Base-by-base conservation (phyloP, 92 coral and sea anemone species). In the Anthopleura xanthogrammica region DNA sequence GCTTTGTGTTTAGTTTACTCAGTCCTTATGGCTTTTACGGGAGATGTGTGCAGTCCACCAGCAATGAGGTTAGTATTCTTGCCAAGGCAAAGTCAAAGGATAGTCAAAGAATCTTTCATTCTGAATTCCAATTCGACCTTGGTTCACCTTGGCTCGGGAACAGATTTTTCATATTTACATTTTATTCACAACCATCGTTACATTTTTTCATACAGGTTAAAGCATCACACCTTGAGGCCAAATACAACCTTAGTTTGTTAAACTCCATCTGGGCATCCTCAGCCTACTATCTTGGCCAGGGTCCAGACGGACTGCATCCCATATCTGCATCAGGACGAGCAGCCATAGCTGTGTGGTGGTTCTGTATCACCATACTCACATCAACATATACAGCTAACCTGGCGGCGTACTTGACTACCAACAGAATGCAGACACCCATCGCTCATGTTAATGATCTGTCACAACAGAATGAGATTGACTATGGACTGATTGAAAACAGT, bases 381-480 rank as follows among this genome's bases (percentile, higher is more conserved):
- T 92, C 95, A 20, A 91, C 95, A 23, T 91, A 91, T 83, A 91
- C 95, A 0, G 95, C 95, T n/a, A 91, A 91, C 86, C 78, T 91
- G 70, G 92, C 95, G 41, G 95, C 95, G 16, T 91, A 77, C 60
- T 90, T 91, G 16, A 91, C 95, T 22, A 86, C 85, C 23, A 86
- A 77, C 77, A 83, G 92, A 11, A 87, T 89, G 90, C 87, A 91
- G 77, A 78, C 87, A 16, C 89, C 92, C 3, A 89, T 91, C 39
- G 77, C 75, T 43, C 83, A 85, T n/a, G 83, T 91, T 46, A 81
- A 83, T 60, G 84, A 86, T 39, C 71, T 91, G 23, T 85, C 85
- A 39, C 72, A 83, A 40, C 94, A 91, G 71, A 83, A 80, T 1
- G 48, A 86, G 65, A 81, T 86, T 57, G 85, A 79, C 20, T 91